phyloP scores from a whole-genome alignment of 2,113 vertebrate species.

The Psilopogon haemacephalus region DNA sequence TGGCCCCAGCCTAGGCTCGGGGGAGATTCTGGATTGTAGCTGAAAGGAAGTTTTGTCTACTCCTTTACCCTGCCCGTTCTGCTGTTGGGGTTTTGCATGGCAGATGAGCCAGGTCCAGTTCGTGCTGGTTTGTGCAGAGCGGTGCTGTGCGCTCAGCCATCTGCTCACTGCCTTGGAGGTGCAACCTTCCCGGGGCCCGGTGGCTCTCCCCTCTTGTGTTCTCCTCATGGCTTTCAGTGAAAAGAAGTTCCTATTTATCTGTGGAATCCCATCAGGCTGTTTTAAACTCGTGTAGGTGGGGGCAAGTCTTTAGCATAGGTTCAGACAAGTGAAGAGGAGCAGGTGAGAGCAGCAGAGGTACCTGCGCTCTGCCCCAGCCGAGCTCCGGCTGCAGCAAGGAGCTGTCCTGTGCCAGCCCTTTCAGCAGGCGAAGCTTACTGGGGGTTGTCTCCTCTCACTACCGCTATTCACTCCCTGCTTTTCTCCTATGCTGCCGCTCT shows the following conservation, averaged over 20 bases:
- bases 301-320: neutral
- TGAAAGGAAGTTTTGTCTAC: neutral
- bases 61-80: neutral
- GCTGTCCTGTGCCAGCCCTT: neutral
- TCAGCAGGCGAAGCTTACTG: neutral
- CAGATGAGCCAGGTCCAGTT: neutral
- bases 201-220: accelerated
- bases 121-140: neutral
- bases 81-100: neutral
- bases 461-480: accelerated
- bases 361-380: neutral
- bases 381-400: neutral
- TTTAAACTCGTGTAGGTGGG: neutral
- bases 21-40: neutral
- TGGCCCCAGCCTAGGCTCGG: neutral
- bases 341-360: accelerated
- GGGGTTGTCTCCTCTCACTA: neutral
- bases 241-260: neutral
- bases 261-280: neutral
- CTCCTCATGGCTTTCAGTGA: neutral
- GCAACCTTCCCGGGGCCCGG: neutral
- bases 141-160: neutral
- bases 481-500: neutral
- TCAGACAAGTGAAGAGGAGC: too few relatives aligned
- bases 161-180: accelerated